Evolutionary conservation across 1,140 invertebrate genomes (phyloP).

Genomic region (Wiebesia pumilae): DNA sequence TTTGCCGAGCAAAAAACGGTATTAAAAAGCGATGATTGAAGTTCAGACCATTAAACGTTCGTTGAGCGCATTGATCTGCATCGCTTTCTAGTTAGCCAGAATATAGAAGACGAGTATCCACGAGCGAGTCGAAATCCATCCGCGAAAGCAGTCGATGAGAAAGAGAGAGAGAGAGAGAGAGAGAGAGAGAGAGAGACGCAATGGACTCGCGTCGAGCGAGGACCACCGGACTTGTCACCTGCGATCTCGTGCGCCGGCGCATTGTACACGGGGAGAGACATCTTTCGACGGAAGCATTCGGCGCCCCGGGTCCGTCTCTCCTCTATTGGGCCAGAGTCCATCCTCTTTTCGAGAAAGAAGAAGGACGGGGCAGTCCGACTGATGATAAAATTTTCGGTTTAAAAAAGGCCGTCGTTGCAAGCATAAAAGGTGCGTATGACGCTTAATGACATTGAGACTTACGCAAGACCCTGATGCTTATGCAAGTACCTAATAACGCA

Average conservation of each 20-base stretch:
- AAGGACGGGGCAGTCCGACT: not conserved
- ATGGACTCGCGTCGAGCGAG: conserved; percentile 53
- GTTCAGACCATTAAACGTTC: not conserved
- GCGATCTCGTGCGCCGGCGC: conserved; percentile 54
- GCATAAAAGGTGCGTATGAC: conserved; percentile 20
- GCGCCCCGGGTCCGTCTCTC: not conserved
- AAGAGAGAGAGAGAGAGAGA: conserved; percentile 35
- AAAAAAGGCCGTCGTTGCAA: not conserved
- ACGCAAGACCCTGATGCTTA: not conserved
- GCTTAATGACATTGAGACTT: conserved; percentile 25
- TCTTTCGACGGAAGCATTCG: not conserved
- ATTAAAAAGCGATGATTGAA: not conserved
- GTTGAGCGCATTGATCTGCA: not conserved
- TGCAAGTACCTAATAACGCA: not conserved
- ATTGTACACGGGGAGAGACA: not conserved
- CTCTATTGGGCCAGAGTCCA: not conserved
- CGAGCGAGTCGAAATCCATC: not conserved
- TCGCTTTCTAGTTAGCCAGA: not conserved
- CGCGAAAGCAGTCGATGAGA: conserved; percentile 5
- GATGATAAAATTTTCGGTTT: conserved; percentile 37
- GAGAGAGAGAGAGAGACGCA: conserved; percentile 30
- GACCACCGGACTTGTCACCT: conserved; percentile 72
- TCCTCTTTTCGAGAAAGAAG: not conserved
- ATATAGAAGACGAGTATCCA: not conserved
- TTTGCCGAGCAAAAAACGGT: not conserved